Percentiles rank a stretch among this genome's conserved stretches.
Conservation (phyloP, 2,888 invertebrate species). For the Ectemnius cavifrons region DNA sequence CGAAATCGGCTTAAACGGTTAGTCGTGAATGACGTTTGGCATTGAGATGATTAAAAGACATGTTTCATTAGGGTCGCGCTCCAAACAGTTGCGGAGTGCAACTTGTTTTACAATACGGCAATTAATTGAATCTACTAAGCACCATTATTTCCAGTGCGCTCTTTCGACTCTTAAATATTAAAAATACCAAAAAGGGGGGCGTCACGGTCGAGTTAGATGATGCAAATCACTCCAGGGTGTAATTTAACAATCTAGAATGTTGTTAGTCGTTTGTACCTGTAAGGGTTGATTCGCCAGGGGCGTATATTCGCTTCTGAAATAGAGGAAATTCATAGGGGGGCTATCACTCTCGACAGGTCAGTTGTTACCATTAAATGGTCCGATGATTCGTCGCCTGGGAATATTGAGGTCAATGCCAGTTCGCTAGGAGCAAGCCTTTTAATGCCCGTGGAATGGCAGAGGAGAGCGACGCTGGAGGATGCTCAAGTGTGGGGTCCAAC, state of each 20-base stretch:
- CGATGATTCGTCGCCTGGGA: conserved; percentile 27
- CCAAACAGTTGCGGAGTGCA: conserved; percentile 21
- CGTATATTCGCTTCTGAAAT: conserved; percentile 13
- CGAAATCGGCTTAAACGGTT: conserved; percentile 9
- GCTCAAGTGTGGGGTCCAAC: background rate
- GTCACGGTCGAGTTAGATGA: no score
- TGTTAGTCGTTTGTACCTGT: no score
- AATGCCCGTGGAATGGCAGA: conserved; percentile 18
- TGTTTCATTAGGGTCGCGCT: background rate
- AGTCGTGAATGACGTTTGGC: background rate
- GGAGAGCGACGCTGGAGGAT: conserved; percentile 13
- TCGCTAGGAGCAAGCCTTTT: conserved; percentile 17
- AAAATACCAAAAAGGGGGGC: no score
- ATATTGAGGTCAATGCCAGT: conserved; percentile 52
- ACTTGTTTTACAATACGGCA: no score
- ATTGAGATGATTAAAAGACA: conserved; percentile 8
- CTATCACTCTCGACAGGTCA: conserved; percentile 38
- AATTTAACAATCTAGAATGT: no score
- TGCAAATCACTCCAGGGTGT: no score
- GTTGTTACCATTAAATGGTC: conserved; percentile 32
- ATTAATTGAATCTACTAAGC: background rate
- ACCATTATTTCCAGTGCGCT: no score
- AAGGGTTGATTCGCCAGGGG: no score
- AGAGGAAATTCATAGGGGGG: conserved; percentile 11
- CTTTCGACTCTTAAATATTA: no score